These are phyloP conservation scores for Chaetodon trifascialis DNA, from an alignment of 2,113 vertebrate species.

Conservation along the genomic window DNA sequence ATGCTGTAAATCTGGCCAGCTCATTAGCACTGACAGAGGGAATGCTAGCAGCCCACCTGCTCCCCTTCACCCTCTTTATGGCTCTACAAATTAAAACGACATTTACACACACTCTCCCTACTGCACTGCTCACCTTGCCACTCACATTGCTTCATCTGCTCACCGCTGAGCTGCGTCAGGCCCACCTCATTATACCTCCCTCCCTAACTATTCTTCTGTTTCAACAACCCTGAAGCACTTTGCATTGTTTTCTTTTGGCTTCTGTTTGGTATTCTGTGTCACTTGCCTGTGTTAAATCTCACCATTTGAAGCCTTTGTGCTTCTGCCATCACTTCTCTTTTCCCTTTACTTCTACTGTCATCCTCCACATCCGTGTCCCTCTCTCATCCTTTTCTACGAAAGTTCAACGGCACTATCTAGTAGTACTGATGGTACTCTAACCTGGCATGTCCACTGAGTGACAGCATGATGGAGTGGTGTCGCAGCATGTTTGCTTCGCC, in stretches of 20 bases:
- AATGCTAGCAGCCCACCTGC: conserved; percentile 79
- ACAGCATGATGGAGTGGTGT: conserved; percentile 77
- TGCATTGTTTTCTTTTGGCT: conserved; percentile 4
- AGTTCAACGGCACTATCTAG: conserved; percentile 33
- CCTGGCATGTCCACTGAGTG: conserved; percentile 67
- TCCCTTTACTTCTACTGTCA: conserved; percentile 14
- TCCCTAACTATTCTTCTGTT: conserved; percentile 9
- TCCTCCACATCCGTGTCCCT: conserved; percentile 13
- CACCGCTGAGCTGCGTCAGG: conserved; percentile 30
- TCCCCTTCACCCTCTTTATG: conserved; percentile 79
- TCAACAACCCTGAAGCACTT: conserved; percentile 6
- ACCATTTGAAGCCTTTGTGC: conserved; percentile 11
- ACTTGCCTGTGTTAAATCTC: conserved; percentile 21
- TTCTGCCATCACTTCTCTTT: conserved; percentile 7
- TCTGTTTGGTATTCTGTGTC: background rate
- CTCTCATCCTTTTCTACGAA: conserved; percentile 19
- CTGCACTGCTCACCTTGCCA: conserved; percentile 67
- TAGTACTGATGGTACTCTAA: conserved; percentile 46
- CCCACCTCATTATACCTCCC: conserved; percentile 7
- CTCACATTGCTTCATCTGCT: conserved; percentile 67
- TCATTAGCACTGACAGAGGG: conserved; percentile 80
- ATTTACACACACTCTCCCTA: conserved; percentile 66
- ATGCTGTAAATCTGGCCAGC: conserved; percentile 77
- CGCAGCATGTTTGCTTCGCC: conserved; percentile 66
- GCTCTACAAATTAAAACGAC: conserved; percentile 81